Evolutionary conservation across 2,113 vertebrate genomes (phyloP).

Genomic region (Camelus dromedarius): DNA sequence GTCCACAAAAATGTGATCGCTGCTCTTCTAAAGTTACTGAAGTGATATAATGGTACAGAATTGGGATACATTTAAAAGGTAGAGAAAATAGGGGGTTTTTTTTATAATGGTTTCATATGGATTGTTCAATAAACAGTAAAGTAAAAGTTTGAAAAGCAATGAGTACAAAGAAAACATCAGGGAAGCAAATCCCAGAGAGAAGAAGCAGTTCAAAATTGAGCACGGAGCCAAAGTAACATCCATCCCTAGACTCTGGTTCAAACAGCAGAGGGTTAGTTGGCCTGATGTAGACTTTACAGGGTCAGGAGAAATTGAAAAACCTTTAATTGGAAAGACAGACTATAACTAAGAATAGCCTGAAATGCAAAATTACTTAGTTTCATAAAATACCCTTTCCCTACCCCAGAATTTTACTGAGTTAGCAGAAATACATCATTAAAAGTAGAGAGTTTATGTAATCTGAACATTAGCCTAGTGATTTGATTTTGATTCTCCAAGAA

Average conservation of each 20-base stretch:
- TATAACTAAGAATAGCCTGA: background rate
- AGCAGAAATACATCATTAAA: background rate
- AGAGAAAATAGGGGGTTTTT: background rate
- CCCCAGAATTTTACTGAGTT: background rate
- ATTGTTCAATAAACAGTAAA: background rate
- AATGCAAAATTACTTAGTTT: background rate
- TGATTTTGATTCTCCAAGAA: background rate
- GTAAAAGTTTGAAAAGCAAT: background rate
- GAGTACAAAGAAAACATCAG: background rate
- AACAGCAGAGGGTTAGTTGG: background rate
- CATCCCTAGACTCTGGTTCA: background rate
- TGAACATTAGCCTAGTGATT: background rate
- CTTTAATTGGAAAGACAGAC: background rate
- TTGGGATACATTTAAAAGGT: background rate
- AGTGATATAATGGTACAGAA: background rate
- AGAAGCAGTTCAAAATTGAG: background rate
- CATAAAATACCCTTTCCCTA: background rate
- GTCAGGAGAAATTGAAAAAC: background rate
- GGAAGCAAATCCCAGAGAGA: background rate
- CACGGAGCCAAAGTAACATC: background rate
- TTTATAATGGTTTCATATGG: background rate
- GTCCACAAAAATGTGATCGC: background rate
- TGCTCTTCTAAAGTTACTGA: background rate
- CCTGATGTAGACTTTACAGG: background rate
- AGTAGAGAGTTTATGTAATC: slow-evolving; percentile 1